Evolutionary conservation across 2,888 invertebrate genomes (phyloP).

Genomic region (Esperia sulphurella): DNA sequence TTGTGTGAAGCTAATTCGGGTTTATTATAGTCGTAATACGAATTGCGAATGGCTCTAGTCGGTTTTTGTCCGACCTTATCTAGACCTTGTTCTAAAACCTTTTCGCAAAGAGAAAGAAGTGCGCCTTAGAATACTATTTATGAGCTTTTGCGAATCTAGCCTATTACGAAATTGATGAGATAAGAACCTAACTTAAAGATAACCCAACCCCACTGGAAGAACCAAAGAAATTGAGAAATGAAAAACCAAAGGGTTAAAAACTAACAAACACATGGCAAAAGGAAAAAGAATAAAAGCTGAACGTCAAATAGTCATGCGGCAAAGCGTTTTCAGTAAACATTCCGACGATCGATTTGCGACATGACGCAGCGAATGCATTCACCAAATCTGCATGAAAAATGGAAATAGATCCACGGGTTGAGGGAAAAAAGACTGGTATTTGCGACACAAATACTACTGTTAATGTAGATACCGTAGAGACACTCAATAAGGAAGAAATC

Average conservation of each 20-base stretch:
- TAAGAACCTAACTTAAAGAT: no score
- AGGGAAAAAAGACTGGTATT: slow-evolving; percentile 24
- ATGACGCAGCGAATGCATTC: slow-evolving; percentile 33
- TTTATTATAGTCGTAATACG: no score
- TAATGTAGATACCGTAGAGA: neutral
- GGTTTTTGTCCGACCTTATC: no score
- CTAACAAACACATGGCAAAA: neutral
- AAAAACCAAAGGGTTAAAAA: neutral
- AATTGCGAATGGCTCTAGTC: no score
- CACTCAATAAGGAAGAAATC: neutral
- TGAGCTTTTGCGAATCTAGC: no score
- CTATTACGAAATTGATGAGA: no score
- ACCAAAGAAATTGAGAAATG: neutral
- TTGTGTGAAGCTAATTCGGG: no score
- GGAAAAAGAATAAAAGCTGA: slow-evolving; percentile 3
- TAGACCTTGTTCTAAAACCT: no score
- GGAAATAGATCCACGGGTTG: slow-evolving; percentile 32
- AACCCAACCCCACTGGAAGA: no score
- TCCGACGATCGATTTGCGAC: slow-evolving; percentile 19
- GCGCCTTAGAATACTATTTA: no score
- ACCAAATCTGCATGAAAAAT: slow-evolving; percentile 38
- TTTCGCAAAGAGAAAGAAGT: no score
- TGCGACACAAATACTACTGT: slow-evolving; percentile 16
- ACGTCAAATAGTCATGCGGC: slow-evolving; percentile 5
- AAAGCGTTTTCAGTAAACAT: slow-evolving; percentile 10